phyloP scores from a whole-genome alignment of 2,888 invertebrate species.

The Listrodromus nycthemerus region DNA sequence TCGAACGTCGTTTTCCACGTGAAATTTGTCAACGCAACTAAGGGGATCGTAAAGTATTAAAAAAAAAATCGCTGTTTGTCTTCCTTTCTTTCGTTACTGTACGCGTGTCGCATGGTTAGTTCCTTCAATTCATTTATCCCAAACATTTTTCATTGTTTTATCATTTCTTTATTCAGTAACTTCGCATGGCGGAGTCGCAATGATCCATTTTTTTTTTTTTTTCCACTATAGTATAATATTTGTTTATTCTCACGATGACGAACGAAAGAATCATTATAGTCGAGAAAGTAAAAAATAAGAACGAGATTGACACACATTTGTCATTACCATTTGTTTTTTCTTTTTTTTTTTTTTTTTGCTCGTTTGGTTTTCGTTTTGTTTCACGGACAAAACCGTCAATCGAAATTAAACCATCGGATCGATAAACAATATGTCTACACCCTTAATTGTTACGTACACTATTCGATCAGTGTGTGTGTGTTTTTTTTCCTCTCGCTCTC shows the following conservation, averaged over 20 bases:
- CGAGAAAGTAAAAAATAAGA: slow-evolving; percentile 50
- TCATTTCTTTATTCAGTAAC: slow-evolving; percentile 22
- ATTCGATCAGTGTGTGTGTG: slow-evolving; percentile 61
- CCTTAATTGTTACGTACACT: slow-evolving; percentile 68
- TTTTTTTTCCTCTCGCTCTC: slow-evolving; percentile 45
- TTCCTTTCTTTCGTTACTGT: neutral
- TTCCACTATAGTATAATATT: slow-evolving; percentile 28
- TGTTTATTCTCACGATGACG: slow-evolving; percentile 46
- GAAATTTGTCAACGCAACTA: neutral
- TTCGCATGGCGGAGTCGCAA: slow-evolving; percentile 22
- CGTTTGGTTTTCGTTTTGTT: neutral
- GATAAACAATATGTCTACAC: slow-evolving; percentile 62
- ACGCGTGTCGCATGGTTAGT: slow-evolving; percentile 2
- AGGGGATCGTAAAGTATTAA: neutral
- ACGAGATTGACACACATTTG: slow-evolving; percentile 27
- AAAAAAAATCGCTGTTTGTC: neutral
- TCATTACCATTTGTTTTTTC: slow-evolving; percentile 47
- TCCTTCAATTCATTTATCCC: slow-evolving; percentile 9
- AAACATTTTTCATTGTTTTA: slow-evolving; percentile 18
- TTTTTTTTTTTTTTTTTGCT: slow-evolving; percentile 40
- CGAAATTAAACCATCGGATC: slow-evolving; percentile 27
- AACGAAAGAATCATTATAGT: slow-evolving; percentile 20
- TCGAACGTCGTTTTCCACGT: slow-evolving; percentile 12
- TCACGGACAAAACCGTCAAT: slow-evolving; percentile 23
- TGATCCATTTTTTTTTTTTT: slow-evolving; percentile 25